Evolutionary conservation across 37 sponge, comb jelly and placozoan genomes (phyloP), one percentile per base, ranked within the genome.

Genomic region (Corticium candelabrum): DNA sequence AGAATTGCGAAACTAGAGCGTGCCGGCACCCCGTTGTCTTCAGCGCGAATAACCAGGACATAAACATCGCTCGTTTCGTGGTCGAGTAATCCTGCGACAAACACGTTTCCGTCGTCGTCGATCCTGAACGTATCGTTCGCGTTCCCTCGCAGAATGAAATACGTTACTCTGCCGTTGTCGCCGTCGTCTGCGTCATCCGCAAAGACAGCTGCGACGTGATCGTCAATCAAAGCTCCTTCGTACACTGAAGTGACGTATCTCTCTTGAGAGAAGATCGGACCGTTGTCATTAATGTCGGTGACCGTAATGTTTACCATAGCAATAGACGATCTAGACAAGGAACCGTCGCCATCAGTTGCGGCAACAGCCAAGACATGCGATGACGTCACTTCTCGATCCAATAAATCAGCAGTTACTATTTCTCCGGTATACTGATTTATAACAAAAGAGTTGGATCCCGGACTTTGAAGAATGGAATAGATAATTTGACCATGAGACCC

Each of bases 401-500:
- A 76, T 15, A 80, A 4, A 2, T 83, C 79, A 29, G 87, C 77
- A 4, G 85, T 68, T 33, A 82, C 76, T 15, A 91, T 85, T 5
- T 79, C 70, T 1, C 92, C 92, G 38, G 78, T 82, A 30, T 50
- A 34, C 27, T 83, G 32, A 15, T 91, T 74, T 0, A 91, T 82
- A 50, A 76, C 84, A 37, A 87, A 91, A 27, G 74, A 37, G 38
- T 82, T 78, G 71, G 79, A 74, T 38, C n/a, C n/a, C n/a, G 77
- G 75, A 41, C 85, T 83, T 7, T 86, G 88, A 3, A 91, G 82
- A 21, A 50, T 50, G 35, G 78, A 34, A 41, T 91, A 91, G 2
- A 69, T 41, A 27, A 91, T 21, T 50, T 50, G 62, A 27, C 62
- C 62, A 27, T 50, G 62, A 50, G 62, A 21, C 15, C 73, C 73